These are phyloP conservation scores for Lateolabrax maculatus DNA, from an alignment of 2,797 vertebrate genomes.

Conservation along the genomic window DNA sequence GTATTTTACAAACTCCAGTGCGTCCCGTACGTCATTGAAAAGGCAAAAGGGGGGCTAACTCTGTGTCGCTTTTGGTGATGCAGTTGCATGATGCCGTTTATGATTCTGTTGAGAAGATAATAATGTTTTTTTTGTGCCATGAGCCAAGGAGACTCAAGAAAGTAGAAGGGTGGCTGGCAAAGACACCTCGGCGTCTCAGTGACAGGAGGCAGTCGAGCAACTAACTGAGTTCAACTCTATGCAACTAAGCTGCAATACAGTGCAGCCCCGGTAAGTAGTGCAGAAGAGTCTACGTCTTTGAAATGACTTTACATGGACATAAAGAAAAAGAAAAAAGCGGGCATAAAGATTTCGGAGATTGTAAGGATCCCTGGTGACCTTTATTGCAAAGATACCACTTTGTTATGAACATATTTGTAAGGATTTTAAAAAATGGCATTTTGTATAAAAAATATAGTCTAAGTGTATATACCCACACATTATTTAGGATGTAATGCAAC, in stretches of 20 bases:
- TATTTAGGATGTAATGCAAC: not conserved
- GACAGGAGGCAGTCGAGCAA: not conserved
- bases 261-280: not conserved
- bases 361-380: not conserved
- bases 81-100: not conserved
- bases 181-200: not conserved
- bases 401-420: not conserved
- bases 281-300: not conserved
- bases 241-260: not conserved
- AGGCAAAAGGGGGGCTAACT: not conserved
- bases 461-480: not conserved
- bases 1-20: no score
- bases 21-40: not conserved
- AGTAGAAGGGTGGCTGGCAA: not conserved
- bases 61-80: not conserved
- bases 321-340: not conserved
- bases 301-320: not conserved
- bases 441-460: not conserved
- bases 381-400: not conserved
- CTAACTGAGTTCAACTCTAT: not conserved
- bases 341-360: not conserved
- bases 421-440: no score
- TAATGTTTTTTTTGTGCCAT: no score
- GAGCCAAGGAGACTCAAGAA: not conserved
- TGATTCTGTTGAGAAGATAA: not conserved